These are phyloP conservation scores for Protaetia brevitarsis DNA, from an alignment of 1,140 invertebrate species.

Conservation along the genomic window DNA sequence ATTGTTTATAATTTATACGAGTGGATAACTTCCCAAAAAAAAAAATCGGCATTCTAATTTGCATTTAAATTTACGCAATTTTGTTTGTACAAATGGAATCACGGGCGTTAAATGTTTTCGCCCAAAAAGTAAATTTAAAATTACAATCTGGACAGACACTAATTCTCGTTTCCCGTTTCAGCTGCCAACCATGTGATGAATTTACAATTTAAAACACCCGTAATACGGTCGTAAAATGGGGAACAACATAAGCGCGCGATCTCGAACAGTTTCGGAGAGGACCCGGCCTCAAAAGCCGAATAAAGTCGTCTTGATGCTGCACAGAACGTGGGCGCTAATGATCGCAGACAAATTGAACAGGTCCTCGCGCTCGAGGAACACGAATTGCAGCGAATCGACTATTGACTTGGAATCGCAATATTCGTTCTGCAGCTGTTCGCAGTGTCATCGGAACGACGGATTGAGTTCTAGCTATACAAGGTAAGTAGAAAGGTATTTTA, in stretches of 20 bases:
- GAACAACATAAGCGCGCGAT: constrained; percentile 9
- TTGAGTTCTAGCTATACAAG: constrained; percentile 3
- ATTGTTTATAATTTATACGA: no score
- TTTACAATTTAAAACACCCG: neutral
- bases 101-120: no score
- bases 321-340: constrained; percentile 42
- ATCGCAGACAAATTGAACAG: constrained; percentile 36
- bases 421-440: constrained; percentile 43
- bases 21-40: no score
- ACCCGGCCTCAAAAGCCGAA: constrained; percentile 4
- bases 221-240: constrained; percentile 4
- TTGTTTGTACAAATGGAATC: no score
- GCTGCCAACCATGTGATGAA: neutral
- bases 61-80: no score
- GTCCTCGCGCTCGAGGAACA: constrained; percentile 23
- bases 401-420: constrained; percentile 40
- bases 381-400: constrained; percentile 26
- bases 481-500: no score
- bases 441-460: constrained; percentile 40
- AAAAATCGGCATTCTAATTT: no score
- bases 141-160: no score
- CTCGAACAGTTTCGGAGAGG: neutral
- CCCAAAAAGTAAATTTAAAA: no score
- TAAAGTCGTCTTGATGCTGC: constrained; percentile 38
- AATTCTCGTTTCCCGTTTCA: neutral